These are phyloP conservation scores for Heteractis magnifica DNA, from an alignment of 92 coral and sea anemone genomes.

Conservation along the genomic window DNA sequence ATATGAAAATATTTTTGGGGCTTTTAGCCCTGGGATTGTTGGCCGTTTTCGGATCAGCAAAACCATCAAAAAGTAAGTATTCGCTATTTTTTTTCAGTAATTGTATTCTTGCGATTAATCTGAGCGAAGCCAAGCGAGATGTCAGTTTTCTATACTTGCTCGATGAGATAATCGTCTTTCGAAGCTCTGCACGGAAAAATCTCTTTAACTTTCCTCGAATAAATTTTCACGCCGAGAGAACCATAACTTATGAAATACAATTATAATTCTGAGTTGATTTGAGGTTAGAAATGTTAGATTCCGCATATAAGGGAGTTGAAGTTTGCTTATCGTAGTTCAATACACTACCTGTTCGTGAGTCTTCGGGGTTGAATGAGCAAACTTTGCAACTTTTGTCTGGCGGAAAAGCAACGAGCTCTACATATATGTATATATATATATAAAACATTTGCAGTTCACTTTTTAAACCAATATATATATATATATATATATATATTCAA, in stretches of 20 bases:
- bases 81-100: background rate
- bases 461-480: too few relatives aligned
- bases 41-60: constrained; percentile 56
- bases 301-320: background rate
- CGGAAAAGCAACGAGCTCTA: background rate
- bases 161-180: constrained; percentile 34
- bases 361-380: constrained; percentile 19
- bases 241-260: background rate
- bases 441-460: too few relatives aligned
- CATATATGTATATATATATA: too few relatives aligned
- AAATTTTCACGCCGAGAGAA: background rate
- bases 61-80: constrained; percentile 76
- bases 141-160: background rate
- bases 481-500: too few relatives aligned
- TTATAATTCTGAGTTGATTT: background rate
- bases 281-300: background rate
- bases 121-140: constrained; percentile 33
- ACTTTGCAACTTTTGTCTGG: constrained; percentile 1
- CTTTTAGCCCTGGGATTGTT: constrained; percentile 69
- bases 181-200: background rate
- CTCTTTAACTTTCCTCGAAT: background rate
- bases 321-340: constrained; percentile 3
- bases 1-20: constrained; percentile 66
- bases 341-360: constrained; percentile 10
- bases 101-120: constrained; percentile 1